Base-by-base conservation (phyloP, 2,888 invertebrate species). In the Lochmaea crataegi region DNA sequence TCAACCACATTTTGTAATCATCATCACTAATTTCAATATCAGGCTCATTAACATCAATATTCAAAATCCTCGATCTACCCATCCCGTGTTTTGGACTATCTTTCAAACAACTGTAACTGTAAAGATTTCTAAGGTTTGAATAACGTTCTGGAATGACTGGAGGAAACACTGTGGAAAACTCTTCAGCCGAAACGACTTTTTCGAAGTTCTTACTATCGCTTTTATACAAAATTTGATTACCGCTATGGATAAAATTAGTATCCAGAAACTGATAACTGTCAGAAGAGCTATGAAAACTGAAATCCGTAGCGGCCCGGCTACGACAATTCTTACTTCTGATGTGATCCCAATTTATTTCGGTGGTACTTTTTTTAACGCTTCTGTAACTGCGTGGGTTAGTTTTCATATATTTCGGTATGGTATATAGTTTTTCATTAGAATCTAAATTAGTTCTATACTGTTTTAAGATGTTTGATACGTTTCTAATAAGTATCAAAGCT, bases 1-100 rank as follows among this genome's bases (percentile, higher is more conserved):
- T 77, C 53, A 78, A 65, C 78, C 78, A 78, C 22, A 18, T 61
- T 51, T 74, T 75, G 26, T 78, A 78, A 12, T 78, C 78, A 9
- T 67, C 66, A 22, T 77, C 77, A 10, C 72, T 69, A 11, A 77
- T 53, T 41, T 72, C 63, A 16, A 73, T 63, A 53, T 76, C 71
- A 14, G 71, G 22, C 7, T 70, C 66, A 16, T 70, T 75, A 26
- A 51, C 12, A 9, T 32, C 7, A 41, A 12, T 32, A 48, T 16
- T 38, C 11, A 18, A 58, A 45, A 48, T 45, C 18, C 53, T 9
- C 16, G 26, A 14, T 18, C n/a, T 32, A 26, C 64, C 53, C n/a
- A 22, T 57, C 14, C n/a, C 48, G 2, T 42, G 9, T 32, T 14
- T 56, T 6, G 41, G 45, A 48, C 45, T 67, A 56, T 65, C 71